phyloP scores from a whole-genome alignment of 2,888 invertebrate species.

The Syritta pipiens region DNA sequence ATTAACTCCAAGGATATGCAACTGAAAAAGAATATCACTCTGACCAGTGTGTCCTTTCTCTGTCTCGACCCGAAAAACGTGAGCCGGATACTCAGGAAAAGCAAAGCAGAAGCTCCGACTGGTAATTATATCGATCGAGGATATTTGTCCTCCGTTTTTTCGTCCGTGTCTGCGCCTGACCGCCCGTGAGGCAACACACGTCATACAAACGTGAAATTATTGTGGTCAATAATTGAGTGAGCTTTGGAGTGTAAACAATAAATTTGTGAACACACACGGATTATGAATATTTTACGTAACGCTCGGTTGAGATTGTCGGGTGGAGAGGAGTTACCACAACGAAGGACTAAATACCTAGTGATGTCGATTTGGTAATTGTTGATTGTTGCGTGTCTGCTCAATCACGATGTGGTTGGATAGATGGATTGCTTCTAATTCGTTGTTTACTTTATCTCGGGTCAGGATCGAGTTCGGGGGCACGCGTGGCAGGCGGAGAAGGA shows the following conservation, averaged over 20 bases:
- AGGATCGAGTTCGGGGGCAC: too few relatives aligned
- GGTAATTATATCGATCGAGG: too few relatives aligned
- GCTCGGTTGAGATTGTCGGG: neutral
- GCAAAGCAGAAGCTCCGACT: too few relatives aligned
- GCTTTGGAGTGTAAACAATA: conserved; percentile 25
- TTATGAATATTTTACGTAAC: conserved; percentile 21
- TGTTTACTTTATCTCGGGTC: conserved; percentile 10
- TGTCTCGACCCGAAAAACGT: too few relatives aligned
- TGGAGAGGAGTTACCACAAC: neutral
- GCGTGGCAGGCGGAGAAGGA: conserved; percentile 4
- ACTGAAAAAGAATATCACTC: neutral
- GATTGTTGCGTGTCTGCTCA: conserved; percentile 24
- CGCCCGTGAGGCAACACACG: too few relatives aligned
- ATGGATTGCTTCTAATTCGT: conserved; percentile 15
- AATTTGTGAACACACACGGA: conserved; percentile 1
- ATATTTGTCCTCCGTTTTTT: too few relatives aligned
- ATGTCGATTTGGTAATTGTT: conserved; percentile 18
- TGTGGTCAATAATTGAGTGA: conserved; percentile 22
- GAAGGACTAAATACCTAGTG: neutral
- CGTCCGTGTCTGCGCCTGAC: too few relatives aligned
- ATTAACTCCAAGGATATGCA: neutral
- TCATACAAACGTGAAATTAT: conserved; percentile 7
- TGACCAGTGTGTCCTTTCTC: too few relatives aligned
- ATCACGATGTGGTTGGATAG: conserved; percentile 15
- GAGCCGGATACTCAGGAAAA: too few relatives aligned